phyloP scores from a whole-genome alignment of 2,888 invertebrate genomes.

The Urechis unicinctus region DNA sequence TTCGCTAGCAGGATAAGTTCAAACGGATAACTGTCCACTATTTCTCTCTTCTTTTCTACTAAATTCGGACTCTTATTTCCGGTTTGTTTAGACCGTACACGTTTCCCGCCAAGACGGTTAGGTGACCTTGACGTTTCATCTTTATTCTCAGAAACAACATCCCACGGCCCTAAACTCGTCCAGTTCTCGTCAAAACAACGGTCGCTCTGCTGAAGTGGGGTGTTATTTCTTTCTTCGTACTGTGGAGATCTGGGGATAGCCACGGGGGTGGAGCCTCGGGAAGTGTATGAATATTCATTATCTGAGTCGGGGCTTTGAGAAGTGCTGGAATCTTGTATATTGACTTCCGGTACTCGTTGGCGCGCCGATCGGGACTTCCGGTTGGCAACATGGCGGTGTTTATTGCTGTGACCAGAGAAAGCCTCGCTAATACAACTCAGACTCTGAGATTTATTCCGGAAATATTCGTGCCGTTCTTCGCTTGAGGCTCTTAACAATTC shows the following conservation, averaged over 20 bases:
- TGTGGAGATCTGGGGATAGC: neutral
- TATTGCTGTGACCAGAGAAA: no score
- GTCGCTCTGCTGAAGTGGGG: neutral
- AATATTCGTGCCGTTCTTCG: no score
- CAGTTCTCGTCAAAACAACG: no score
- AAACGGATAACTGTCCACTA: slow-evolving; percentile 19
- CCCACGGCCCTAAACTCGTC: neutral
- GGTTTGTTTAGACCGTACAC: neutral
- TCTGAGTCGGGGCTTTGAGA: neutral
- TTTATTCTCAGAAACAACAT: no score
- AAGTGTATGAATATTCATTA: neutral
- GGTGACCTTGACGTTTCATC: neutral
- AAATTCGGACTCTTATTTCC: neutral
- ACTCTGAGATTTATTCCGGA: no score
- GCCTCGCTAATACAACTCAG: no score
- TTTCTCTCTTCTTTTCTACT: no score
- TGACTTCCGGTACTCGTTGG: neutral
- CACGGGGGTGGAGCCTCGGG: neutral
- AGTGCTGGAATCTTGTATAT: neutral
- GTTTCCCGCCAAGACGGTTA: neutral
- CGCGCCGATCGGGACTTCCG: no score
- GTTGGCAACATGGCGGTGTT: no score
- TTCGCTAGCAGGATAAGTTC: slow-evolving; percentile 51
- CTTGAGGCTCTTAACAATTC: no score
- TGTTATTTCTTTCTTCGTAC: neutral